These are phyloP conservation scores for Strigamia maritima DNA, from an alignment of 2,888 invertebrate species.

Conservation along the genomic window DNA sequence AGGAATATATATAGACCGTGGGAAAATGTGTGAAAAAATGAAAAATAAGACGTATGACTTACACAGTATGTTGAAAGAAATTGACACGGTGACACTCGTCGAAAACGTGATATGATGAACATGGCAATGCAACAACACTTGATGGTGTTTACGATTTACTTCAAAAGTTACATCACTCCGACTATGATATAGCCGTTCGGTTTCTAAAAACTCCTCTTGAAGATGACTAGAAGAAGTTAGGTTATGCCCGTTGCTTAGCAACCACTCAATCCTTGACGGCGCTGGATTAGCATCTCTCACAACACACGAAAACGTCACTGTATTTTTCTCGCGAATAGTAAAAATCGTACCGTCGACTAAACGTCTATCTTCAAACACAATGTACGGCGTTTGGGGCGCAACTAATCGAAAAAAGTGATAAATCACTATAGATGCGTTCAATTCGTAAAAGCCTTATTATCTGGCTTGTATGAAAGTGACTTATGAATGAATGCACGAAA, in stretches of 20 bases:
- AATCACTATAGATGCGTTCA: no score
- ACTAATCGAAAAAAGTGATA: constrained; percentile 58
- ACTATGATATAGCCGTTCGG: constrained; percentile 47
- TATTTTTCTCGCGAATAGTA: constrained; percentile 79
- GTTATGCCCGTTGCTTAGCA: constrained; percentile 52
- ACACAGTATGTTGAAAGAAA: constrained; percentile 64
- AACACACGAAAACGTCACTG: constrained; percentile 77
- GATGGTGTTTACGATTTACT: constrained; percentile 79
- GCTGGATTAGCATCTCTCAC: constrained; percentile 77
- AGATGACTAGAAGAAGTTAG: constrained; percentile 44
- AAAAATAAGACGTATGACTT: constrained; percentile 51
- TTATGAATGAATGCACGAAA: no score
- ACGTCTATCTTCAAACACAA: constrained; percentile 68
- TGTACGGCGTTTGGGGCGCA: constrained; percentile 76
- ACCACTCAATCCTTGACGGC: constrained; percentile 63
- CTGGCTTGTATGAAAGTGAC: no score
- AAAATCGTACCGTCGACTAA: constrained; percentile 50
- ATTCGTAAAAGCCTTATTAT: no score
- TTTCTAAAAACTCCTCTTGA: constrained; percentile 45
- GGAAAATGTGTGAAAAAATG: no score
- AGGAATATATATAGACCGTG: no score
- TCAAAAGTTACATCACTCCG: constrained; percentile 66
- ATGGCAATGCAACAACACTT: constrained; percentile 77
- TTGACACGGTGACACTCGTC: constrained; percentile 57
- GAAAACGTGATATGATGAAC: constrained; percentile 67